Percentiles rank a stretch among this genome's conserved stretches.
Conservation (phyloP, 2,113 vertebrate species). For the Colius striatus region DNA sequence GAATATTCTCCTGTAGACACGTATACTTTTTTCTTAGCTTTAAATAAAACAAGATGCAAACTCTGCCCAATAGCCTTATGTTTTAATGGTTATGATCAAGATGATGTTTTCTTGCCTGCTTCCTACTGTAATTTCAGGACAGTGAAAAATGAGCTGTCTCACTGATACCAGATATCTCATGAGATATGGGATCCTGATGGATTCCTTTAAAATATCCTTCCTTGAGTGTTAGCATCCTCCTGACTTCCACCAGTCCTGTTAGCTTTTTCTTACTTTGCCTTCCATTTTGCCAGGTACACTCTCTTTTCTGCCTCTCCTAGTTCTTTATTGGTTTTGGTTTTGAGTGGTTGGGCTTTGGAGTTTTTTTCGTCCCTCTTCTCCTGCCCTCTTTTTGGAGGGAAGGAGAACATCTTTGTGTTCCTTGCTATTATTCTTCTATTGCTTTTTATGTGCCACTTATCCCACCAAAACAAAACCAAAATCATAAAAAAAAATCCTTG, state of each 20-base stretch:
- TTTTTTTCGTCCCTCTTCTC: not conserved
- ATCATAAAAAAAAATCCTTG: accelerated
- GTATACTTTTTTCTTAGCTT: not conserved
- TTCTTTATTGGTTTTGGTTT: no score
- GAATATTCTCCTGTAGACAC: not conserved
- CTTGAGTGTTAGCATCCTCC: not conserved
- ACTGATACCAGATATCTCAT: not conserved
- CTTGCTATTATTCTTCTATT: not conserved
- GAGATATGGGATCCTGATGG: not conserved
- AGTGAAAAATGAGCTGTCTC: not conserved
- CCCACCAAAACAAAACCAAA: not conserved
- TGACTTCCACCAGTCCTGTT: not conserved
- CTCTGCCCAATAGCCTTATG: not conserved
- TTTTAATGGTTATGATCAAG: not conserved
- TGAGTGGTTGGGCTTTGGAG: no score
- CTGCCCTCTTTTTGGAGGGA: not conserved
- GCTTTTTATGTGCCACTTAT: not conserved
- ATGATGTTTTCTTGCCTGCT: not conserved
- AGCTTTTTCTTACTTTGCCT: not conserved
- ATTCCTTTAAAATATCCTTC: not conserved
- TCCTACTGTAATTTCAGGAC: not conserved
- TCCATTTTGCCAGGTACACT: not conserved
- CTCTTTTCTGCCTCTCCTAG: not conserved
- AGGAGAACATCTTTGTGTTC: not conserved
- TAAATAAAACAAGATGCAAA: not conserved